Base-by-base conservation (phyloP, 2,113 vertebrate species). In the Zosterops lateralis region DNA sequence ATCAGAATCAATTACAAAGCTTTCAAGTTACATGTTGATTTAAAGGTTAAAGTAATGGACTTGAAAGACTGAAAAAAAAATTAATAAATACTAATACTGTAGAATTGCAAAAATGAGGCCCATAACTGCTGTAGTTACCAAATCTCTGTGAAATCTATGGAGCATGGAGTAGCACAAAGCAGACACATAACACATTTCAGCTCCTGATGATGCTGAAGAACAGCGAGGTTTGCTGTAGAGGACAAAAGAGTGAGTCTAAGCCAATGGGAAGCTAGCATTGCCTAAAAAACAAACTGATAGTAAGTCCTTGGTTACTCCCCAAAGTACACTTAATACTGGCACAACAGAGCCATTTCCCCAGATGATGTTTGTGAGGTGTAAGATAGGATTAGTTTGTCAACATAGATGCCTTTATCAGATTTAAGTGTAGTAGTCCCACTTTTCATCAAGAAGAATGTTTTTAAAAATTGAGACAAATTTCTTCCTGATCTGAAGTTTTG, bases 11-110 rank as follows among this genome's bases (percentile, higher is more conserved):
- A 34, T 70, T 32, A 80, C 53, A 84, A 90, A 81, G 36, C 42
- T 65, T 45, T 83, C 48, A 90, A 94, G 17, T 47, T 58, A 62
- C 0, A 0, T 31, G 48, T 88, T 90, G 74, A 90, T 81, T 91
- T 89, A 94, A 90, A 95, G 66, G 70, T 95, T 84, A 84, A 94
- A 76, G 66, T 26, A 89, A 91, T 1, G 15, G 56, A 51, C 61
- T 68, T 57, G 53, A 93, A 82, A 93, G 74, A 86, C 34, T 14
- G 21, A 20, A 60, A 73, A 76, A 68, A 68, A n/a, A 24, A 25
- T 15, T 24, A 9, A 31, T 68, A 75, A 73, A 73, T 34, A 31
- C 79, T 84, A 93, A 82, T 87, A 71, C 3, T 4, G 3, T 12
- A 76, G 58, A 91, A 79, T 62, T 89, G 42, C 40, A 75, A 72